phyloP scores from a whole-genome alignment of 2,113 vertebrate genomes.

The Formicarius rufipectus region DNA sequence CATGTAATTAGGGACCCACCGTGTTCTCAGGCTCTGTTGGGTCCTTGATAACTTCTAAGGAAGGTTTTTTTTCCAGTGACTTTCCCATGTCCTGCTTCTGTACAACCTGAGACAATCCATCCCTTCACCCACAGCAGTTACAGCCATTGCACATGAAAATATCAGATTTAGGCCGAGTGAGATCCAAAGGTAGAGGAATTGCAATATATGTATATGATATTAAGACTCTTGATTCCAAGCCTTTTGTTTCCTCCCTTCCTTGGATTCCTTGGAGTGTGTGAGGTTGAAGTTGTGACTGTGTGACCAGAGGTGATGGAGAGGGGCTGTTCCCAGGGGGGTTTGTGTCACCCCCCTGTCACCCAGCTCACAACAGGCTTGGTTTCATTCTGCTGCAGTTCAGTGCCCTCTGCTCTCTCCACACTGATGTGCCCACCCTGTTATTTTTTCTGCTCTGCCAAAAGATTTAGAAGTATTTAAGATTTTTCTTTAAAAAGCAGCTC shows the following conservation, averaged over 20 bases:
- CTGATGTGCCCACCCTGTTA: not conserved
- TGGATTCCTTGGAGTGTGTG: not conserved
- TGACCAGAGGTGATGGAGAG: not conserved
- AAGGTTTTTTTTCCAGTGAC: not conserved
- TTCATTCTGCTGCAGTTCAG: not conserved
- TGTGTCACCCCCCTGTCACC: not conserved
- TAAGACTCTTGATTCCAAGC: not conserved
- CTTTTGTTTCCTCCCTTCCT: not conserved
- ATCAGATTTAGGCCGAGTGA: not conserved
- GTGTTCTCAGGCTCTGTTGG: not conserved
- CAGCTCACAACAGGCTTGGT: not conserved
- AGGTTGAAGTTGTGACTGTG: fast-evolving
- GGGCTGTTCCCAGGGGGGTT: not conserved
- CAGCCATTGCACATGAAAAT: fast-evolving
- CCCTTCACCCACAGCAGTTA: fast-evolving
- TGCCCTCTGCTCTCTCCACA: not conserved
- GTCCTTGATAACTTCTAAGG: not conserved
- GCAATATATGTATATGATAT: fast-evolving
- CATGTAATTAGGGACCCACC: not conserved
- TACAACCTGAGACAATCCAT: not conserved
- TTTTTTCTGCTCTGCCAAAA: not conserved
- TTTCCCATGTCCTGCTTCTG: not conserved
- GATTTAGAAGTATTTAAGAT: not conserved
- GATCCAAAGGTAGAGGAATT: not conserved
- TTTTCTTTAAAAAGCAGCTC: not conserved